Base-by-base conservation (phyloP, 2,113 vertebrate genomes). In the Gadus macrocephalus region DNA sequence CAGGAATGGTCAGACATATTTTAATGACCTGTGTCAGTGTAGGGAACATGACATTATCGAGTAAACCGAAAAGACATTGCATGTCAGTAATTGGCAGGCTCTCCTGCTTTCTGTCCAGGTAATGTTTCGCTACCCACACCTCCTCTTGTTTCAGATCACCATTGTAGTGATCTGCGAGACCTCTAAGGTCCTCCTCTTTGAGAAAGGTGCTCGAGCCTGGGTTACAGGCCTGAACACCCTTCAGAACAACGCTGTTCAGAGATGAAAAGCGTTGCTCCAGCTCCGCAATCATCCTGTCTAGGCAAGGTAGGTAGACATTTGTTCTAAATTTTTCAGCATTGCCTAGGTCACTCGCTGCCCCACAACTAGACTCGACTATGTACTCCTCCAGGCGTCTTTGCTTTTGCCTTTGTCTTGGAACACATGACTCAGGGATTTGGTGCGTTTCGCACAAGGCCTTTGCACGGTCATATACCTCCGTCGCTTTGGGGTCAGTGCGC, bases 401-500 rank as follows among this genome's bases (percentile, higher is more conserved):
- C 55, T 62, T 78, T 19, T 2, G 62, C 19, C 72, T 75, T 22
- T 64, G 69, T 68, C 27, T 79, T 64, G n/a, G 64, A 42, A n/a
- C 15, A 19, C 64, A 20, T 75, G 62, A 5, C 35, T 79, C 68
- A 28, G 74, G 70, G 31, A 76, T 77, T 27, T 62, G 53, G 20
- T 73, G 67, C 11, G 2, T 67, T 35, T 67, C 22, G 28, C 74
- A 69, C 20, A 71, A 4, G 15, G 66, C 63, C 22, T 75, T 78
- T 72, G 73, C 74, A 76, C 61, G 73, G 28, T 75, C 68, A 64
- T 70, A 77, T 2, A 83, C 53, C 19, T 80, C 72, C 66, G 60
- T 70, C 22, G 69, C 74, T 67, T 71, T 68, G 66, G 15, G 58
- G 62, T 79, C 66, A 58, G 68, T 77, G 67, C 20, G 42, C 74